A percentile compares a stretch with the other conserved stretches of the same genome.
phyloP scores from a whole-genome alignment of 2,797 vertebrate genomes.

The Mionectes olivaceus region DNA sequence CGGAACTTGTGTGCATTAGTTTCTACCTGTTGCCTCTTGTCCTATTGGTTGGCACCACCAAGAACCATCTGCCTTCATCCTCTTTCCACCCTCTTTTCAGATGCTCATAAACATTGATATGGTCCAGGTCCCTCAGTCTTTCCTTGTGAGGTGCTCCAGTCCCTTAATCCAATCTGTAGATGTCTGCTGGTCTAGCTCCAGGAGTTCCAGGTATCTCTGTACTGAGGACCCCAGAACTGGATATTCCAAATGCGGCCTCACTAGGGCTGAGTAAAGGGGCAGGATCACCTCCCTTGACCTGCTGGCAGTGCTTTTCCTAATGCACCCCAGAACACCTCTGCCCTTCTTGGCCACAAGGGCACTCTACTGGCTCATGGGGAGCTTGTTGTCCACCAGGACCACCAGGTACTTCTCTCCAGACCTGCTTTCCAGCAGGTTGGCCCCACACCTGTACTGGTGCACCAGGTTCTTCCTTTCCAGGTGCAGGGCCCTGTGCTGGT shows the following conservation, averaged over 20 bases:
- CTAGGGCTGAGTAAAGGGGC: background rate
- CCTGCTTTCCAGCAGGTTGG: background rate
- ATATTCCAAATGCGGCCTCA: background rate
- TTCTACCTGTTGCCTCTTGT: background rate
- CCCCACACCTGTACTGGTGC: background rate
- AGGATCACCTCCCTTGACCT: background rate
- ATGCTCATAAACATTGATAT: background rate
- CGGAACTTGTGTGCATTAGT: fast-evolving
- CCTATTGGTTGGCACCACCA: background rate
- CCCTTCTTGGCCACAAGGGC: background rate
- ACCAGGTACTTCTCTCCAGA: background rate
- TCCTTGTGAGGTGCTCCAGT: fast-evolving
- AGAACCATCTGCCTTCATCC: background rate
- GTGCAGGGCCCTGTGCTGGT: background rate
- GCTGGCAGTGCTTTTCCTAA: background rate
- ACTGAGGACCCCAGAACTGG: background rate
- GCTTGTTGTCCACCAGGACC: background rate
- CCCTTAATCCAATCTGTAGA: background rate
- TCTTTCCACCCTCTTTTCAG: background rate
- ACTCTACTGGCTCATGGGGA: background rate
- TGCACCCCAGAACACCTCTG: background rate
- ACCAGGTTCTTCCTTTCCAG: background rate
- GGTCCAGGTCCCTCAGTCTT: background rate
- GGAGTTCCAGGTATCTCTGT: background rate
- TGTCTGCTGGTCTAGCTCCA: background rate